These are phyloP conservation scores for Onychostruthus taczanowskii DNA, from an alignment of 2,113 vertebrate species.

Conservation along the genomic window DNA sequence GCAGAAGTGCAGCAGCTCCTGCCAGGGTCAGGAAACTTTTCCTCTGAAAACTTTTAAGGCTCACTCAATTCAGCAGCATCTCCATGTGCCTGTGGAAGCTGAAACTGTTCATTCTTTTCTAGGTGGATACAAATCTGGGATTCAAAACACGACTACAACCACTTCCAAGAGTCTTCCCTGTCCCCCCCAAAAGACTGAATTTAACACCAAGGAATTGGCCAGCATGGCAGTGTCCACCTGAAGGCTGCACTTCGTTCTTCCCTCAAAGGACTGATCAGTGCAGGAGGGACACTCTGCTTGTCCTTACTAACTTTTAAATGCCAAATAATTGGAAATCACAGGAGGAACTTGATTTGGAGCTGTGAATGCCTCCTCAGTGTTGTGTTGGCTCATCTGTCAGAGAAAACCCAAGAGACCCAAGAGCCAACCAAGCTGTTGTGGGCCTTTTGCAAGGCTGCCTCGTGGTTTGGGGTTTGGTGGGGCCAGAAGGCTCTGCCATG, in stretches of 20 bases:
- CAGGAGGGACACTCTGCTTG: neutral
- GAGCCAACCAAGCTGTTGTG: neutral
- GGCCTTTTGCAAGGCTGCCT: neutral
- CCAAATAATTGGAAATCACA: neutral
- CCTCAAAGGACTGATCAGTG: neutral
- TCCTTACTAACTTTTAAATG: neutral
- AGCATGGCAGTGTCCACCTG: neutral
- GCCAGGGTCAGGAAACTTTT: neutral
- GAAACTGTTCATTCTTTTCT: slow-evolving; percentile 39
- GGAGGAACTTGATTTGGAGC: neutral
- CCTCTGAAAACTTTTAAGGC: neutral
- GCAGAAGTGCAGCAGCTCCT: neutral
- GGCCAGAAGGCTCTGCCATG: neutral
- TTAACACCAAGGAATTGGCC: neutral
- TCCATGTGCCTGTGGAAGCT: neutral
- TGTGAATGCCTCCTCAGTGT: fast-evolving
- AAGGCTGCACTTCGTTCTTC: neutral
- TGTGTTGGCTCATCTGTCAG: neutral
- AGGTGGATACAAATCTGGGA: slow-evolving; percentile 77
- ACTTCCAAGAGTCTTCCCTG: slow-evolving; percentile 48
- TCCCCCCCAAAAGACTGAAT: neutral
- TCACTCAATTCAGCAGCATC: neutral
- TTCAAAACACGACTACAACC: slow-evolving; percentile 43
- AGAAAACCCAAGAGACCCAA: neutral
- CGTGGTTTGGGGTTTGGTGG: neutral